These are phyloP conservation scores for Morone chrysops DNA, from an alignment of 2,113 vertebrate genomes.

Conservation along the genomic window DNA sequence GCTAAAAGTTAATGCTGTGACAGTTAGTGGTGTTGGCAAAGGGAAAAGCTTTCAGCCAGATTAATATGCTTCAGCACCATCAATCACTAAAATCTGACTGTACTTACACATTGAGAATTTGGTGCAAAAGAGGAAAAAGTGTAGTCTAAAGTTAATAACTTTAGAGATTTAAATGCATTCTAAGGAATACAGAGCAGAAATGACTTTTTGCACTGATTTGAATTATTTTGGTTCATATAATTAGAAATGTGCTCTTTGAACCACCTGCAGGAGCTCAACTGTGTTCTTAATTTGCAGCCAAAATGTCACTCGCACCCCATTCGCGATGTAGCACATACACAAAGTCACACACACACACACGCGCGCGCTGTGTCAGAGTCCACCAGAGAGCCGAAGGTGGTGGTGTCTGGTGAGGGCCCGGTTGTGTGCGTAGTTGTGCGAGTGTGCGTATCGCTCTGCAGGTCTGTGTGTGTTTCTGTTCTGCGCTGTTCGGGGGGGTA, in stretches of 20 bases:
- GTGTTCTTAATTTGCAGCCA: neutral
- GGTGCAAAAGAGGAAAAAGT: neutral
- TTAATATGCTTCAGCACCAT: slow-evolving; percentile 38
- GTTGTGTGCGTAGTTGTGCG: slow-evolving; percentile 46
- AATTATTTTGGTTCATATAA: neutral
- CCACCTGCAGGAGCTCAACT: neutral
- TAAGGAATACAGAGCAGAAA: neutral
- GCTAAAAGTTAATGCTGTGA: slow-evolving; percentile 19
- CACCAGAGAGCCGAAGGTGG: slow-evolving; percentile 64
- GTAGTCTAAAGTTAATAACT: too few relatives aligned
- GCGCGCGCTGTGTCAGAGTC: slow-evolving; percentile 42
- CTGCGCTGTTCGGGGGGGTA: neutral
- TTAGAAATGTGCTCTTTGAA: neutral
- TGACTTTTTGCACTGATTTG: neutral
- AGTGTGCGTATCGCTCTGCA: slow-evolving; percentile 12
- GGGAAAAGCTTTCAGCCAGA: slow-evolving; percentile 47
- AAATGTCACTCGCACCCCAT: slow-evolving; percentile 1
- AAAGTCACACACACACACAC: neutral
- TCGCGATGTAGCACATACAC: neutral
- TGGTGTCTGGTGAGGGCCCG: slow-evolving; percentile 43
- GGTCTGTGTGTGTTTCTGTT: neutral
- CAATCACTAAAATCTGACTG: neutral
- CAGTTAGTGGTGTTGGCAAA: slow-evolving; percentile 40
- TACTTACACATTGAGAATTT: neutral
- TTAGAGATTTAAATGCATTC: neutral